Conservation (phyloP, 2,113 vertebrate species). For the Irena cyanogastra region DNA sequence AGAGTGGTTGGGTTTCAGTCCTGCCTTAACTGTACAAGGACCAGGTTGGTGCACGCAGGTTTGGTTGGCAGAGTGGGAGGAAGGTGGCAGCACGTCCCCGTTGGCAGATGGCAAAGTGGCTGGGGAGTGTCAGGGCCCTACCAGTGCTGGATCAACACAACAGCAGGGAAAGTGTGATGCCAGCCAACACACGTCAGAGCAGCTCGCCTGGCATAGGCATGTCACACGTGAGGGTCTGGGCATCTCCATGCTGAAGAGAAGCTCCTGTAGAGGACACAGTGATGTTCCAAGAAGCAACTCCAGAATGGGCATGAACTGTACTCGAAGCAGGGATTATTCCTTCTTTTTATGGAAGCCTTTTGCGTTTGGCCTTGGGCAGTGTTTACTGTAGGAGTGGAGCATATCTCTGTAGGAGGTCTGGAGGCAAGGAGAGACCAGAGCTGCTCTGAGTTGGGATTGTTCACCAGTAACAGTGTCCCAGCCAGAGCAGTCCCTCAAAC, state of each 20-base stretch:
- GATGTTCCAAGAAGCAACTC: background rate
- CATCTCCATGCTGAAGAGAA: background rate
- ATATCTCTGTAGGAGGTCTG: background rate
- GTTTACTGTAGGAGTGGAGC: background rate
- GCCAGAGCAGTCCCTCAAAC: no score
- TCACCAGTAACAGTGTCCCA: background rate
- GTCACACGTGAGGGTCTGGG: background rate
- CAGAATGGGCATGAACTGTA: background rate
- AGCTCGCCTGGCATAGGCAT: background rate
- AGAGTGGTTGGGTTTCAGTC: background rate
- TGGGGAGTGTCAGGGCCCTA: background rate
- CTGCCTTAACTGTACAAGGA: background rate
- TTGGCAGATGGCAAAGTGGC: conserved; percentile 32
- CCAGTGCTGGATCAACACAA: background rate
- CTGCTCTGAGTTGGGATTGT: background rate
- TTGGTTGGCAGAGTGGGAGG: background rate
- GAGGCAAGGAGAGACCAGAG: background rate
- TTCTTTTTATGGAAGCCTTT: background rate
- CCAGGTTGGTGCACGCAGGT: accelerated
- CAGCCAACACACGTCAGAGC: background rate
- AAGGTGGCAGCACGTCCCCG: background rate
- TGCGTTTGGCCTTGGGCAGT: background rate
- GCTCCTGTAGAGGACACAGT: accelerated
- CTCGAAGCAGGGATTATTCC: background rate
- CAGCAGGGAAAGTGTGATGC: background rate